Conservation (phyloP, 2,888 invertebrate genomes). For the Asteroscopus sphinx region DNA sequence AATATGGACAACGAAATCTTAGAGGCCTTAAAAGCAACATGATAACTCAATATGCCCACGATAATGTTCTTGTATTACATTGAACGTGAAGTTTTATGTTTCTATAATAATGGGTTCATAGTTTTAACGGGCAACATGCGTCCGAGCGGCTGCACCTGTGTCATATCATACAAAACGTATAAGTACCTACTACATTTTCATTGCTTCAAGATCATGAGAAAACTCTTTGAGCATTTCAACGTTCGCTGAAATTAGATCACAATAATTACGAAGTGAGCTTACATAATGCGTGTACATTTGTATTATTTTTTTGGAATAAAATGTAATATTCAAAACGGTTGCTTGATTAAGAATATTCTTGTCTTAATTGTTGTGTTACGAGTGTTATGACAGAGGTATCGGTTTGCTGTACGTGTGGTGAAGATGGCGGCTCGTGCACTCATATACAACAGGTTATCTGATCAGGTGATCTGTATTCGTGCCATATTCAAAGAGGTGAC, state of each 20-base stretch:
- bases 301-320: slow-evolving; percentile 27
- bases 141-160: slow-evolving; percentile 19
- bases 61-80: slow-evolving; percentile 37
- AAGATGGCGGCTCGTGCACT: slow-evolving; percentile 10
- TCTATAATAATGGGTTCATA: slow-evolving; percentile 40
- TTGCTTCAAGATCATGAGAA: slow-evolving; percentile 56
- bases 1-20: slow-evolving; percentile 26
- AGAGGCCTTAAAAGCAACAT: slow-evolving; percentile 26
- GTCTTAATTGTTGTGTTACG: slow-evolving; percentile 36
- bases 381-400: slow-evolving; percentile 30
- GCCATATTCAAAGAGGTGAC: no score
- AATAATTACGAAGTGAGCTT: slow-evolving; percentile 47
- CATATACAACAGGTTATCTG: no score
- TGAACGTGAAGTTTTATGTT: slow-evolving; percentile 44
- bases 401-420: slow-evolving; percentile 18
- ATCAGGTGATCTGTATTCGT: no score
- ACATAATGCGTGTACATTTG: slow-evolving; percentile 34
- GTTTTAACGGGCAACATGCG: slow-evolving; percentile 35
- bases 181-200: slow-evolving; percentile 32
- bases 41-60: slow-evolving; percentile 32
- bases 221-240: slow-evolving; percentile 22
- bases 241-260: slow-evolving; percentile 46
- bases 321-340: slow-evolving; percentile 37
- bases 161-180: slow-evolving; percentile 18
- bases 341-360: slow-evolving; percentile 18